Evolutionary conservation across 2,888 invertebrate species (phyloP), one percentile per base, ranked within the genome.

Genomic region (Hyalella azteca): DNA sequence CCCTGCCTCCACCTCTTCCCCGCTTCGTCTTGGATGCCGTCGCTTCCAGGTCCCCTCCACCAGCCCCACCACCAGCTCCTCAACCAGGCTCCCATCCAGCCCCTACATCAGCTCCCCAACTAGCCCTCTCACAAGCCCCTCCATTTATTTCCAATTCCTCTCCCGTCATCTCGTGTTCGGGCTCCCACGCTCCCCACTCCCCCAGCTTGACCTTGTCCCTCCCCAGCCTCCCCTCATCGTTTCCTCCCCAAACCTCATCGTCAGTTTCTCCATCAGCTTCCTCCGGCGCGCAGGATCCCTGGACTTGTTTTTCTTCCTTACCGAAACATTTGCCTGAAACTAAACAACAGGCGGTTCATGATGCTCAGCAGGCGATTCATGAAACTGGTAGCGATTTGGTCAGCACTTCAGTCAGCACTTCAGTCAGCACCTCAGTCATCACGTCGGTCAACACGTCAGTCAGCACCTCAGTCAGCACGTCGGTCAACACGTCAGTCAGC

Each of bases 1-100:
- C 66, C 19, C 66, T 66, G 32, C 66, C 66, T 4, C 66, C 66
- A 15, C 66, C 66, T 32, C 66, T 66, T 3, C 66, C 66, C 7
- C 66, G 66, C 66, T 36, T 32, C 39, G 66, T 66, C 11, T 29
- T 66, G 66, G 66, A 66, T 15, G 66, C 66, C 2, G 66, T 66
- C 32, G 36, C 36, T 7, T 66, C 66, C 36, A 32, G 2, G 7
- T 22, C 50, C 19, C 66, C 36, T n/a, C 36, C n/a, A 13, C 66
- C 9, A 15, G 29, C 26, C 29, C 4, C 36, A 15, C 66, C 15
- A 19, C 66, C 66, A 36, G n/a, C 22, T 66, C 66, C 0, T 29
- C 36, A 36, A 32, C 66, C 26, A n/a, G 36, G 19, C 66, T 36
- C 29, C 66, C 66, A 1, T 15, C 54, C 0, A 26, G 54, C 22